Evolutionary conservation across 2,113 vertebrate genomes (phyloP).

Genomic region (Pluvialis apricaria): DNA sequence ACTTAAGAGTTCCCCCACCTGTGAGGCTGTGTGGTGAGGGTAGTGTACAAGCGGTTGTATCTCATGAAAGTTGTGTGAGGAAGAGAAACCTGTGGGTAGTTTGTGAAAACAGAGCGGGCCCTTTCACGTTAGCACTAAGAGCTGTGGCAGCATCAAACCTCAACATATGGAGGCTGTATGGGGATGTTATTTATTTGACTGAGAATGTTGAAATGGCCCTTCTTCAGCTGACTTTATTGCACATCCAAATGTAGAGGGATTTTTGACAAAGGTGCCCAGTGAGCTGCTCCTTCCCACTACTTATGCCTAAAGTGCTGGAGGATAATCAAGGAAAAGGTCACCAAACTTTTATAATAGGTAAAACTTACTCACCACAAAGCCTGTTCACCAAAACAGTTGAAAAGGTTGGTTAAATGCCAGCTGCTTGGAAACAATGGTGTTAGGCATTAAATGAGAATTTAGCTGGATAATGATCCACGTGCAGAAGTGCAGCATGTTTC

Average conservation of each 20-base stretch:
- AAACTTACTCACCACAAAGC: not conserved
- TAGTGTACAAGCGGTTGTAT: not conserved
- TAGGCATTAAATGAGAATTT: not conserved
- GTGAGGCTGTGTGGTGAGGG: not conserved
- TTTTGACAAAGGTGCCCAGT: not conserved
- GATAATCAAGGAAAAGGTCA: not conserved
- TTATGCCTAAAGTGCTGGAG: not conserved
- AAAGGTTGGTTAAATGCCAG: slow-evolving; percentile 8
- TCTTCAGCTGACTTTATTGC: not conserved
- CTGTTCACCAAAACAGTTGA: not conserved
- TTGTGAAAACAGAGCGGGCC: not conserved
- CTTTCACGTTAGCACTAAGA: not conserved
- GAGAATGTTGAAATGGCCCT: not conserved
- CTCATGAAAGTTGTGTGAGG: not conserved
- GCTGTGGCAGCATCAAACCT: not conserved
- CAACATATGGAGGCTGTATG: not conserved
- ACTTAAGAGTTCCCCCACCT: not conserved
- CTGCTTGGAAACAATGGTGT: not conserved
- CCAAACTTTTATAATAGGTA: not conserved
- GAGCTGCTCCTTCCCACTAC: not conserved
- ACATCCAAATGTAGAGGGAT: not conserved
- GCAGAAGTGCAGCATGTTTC: not conserved
- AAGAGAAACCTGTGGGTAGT: not conserved
- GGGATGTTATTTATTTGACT: not conserved
- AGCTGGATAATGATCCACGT: not conserved